Evolutionary conservation across 2,797 vertebrate species (phyloP).

Genomic region (Pygocentrus nattereri): DNA sequence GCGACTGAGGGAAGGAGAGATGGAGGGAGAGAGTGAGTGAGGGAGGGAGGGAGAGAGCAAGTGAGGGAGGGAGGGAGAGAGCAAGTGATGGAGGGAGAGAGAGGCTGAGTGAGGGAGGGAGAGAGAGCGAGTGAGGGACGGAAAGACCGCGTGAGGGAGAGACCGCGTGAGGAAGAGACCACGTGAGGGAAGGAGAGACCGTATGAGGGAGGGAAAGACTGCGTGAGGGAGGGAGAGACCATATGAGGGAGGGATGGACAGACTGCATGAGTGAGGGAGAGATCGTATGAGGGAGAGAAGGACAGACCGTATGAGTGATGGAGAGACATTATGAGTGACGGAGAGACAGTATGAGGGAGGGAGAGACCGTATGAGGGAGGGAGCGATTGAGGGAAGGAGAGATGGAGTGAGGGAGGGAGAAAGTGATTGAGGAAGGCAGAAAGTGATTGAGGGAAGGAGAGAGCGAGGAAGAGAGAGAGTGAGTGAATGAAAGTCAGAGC

Average conservation of each 20-base stretch:
- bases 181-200: too few species aligned
- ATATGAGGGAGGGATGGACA: neutral
- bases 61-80: too few species aligned
- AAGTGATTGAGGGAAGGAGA: neutral
- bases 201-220: neutral
- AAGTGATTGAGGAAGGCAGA: neutral
- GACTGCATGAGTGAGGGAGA: neutral
- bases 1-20: too few species aligned
- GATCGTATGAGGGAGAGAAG: neutral
- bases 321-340: neutral
- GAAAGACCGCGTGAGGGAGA: too few species aligned
- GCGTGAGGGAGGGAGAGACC: neutral
- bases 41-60: too few species aligned
- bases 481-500: neutral
- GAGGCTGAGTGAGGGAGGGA: neutral
- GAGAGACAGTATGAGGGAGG: neutral
- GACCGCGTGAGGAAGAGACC: too few species aligned
- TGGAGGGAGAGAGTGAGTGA: too few species aligned
- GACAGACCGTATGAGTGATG: neutral
- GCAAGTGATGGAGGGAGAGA: neutral
- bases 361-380: too few species aligned
- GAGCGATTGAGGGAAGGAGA: neutral
- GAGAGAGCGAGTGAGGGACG: neutral
- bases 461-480: neutral
- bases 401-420: neutral